Base-by-base conservation (phyloP, 2,113 vertebrate species). In the Alligator sinensis region DNA sequence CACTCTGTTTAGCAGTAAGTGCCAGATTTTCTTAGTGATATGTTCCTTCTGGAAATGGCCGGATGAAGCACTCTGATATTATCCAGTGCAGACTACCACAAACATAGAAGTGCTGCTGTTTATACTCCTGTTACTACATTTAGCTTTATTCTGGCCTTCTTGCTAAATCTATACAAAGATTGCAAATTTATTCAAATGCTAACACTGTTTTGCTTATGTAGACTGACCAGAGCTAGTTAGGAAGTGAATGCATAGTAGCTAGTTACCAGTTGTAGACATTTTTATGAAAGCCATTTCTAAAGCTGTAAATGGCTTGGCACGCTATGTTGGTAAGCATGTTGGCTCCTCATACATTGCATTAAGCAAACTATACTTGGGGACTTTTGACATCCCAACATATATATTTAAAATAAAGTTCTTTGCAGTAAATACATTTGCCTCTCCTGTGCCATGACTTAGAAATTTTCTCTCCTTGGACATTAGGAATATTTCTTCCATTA, bases 381-480 rank as follows among this genome's bases (percentile, higher is more conserved):
- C 8, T 58, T 95, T 93, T 89, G 80, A 27, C 89, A 2, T 88
- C 95, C 74, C 87, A 84, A 94, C 86, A 22, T 77, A 74, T 61
- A 77, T 10, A 24, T 72, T 88, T 87, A 76, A 92, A 90, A 91
- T 72, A 19, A 88, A 77, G 28, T 89, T 94, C 22, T 91, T 47
- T 93, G 60, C 61, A 85, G 68, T 87, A 77, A 91, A 94, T 92
- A 30, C 16, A 24, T 91, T 93, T 94, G 61, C 92, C 24, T 95
- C 34, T 77, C 58, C 30, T 81, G 3, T 88, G 77, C 74, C 7
- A 4, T 78, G 85, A 80, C 58, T 78, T 83, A 61, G 80, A 70
- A 91, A 91, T 94, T 94, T 92, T 27, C 38, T 93, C 6, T 81
- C 91, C 84, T 88, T 91, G 63, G 84, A 77, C 16, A 54, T 68